Conservation (phyloP, 2,797 vertebrate genomes). For the Spheniscus humboldti region DNA sequence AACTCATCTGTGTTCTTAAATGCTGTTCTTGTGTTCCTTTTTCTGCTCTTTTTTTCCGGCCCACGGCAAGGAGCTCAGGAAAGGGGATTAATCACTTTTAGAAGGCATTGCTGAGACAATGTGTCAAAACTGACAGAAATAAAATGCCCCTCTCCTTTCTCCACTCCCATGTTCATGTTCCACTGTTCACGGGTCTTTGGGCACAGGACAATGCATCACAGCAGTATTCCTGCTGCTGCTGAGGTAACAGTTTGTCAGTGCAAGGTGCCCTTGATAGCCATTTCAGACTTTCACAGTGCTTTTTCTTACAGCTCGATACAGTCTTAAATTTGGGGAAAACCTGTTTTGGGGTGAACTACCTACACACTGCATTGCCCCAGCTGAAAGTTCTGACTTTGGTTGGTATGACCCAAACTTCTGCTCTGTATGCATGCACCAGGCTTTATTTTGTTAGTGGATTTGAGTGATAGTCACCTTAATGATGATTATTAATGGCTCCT, state of each 20-base stretch:
- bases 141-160: not conserved
- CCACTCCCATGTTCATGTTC: not conserved
- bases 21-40: not conserved
- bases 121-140: slow-evolving; percentile 5
- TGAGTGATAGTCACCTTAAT: not conserved
- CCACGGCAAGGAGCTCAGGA: not conserved
- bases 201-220: not conserved
- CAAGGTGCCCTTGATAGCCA: not conserved
- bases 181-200: not conserved
- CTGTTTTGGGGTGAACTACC: not conserved
- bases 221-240: not conserved
- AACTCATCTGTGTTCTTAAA: not conserved
- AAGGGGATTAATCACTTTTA: not conserved
- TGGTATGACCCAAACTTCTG: not conserved
- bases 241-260: not conserved
- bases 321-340: not conserved
- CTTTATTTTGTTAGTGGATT: not conserved
- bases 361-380: not conserved
- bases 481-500: not conserved
- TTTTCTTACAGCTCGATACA: not conserved
- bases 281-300: not conserved
- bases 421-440: not conserved
- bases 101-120: not conserved
- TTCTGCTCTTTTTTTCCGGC: not conserved
- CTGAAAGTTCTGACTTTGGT: not conserved